phyloP scores from a whole-genome alignment of 2,113 vertebrate genomes.

The Oplegnathus fasciatus region DNA sequence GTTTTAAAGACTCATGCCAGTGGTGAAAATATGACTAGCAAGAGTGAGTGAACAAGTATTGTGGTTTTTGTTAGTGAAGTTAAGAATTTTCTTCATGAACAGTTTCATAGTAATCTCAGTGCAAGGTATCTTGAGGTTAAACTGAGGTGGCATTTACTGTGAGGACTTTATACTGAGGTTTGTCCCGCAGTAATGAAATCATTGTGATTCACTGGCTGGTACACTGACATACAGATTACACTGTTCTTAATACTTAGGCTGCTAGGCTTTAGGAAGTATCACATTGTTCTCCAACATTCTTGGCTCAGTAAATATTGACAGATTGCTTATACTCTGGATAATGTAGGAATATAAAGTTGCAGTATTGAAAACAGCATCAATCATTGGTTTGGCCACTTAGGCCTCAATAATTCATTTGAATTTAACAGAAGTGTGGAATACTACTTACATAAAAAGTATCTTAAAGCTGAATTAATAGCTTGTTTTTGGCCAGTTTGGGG shows the following conservation, averaged over 20 bases:
- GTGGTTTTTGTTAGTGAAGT: conserved; percentile 54
- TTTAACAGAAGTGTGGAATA: background rate
- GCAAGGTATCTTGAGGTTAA: conserved; percentile 32
- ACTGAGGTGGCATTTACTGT: conserved; percentile 32
- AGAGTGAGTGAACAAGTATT: conserved; percentile 73
- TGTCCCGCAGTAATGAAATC: background rate
- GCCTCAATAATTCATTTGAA: background rate
- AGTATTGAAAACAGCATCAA: background rate
- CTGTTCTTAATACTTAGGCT: background rate
- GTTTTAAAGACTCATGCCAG: conserved; percentile 63
- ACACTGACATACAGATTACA: background rate
- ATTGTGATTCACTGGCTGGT: conserved; percentile 2
- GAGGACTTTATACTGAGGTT: conserved; percentile 4
- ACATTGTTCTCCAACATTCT: background rate
- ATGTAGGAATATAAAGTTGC: background rate
- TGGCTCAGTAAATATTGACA: background rate
- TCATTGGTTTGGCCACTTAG: background rate
- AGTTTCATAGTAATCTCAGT: conserved; percentile 40
- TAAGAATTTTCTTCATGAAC: conserved; percentile 40
- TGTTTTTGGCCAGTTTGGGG: too few species aligned
- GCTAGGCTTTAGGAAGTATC: conserved; percentile 7
- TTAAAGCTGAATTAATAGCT: background rate
- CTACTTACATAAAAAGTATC: background rate
- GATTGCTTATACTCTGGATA: background rate
- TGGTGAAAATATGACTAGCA: conserved; percentile 56